Percentiles rank a stretch among this genome's conserved stretches.
Evolutionary conservation across 1,140 invertebrate genomes (phyloP).

Genomic region (Trichonephila clavipes): DNA sequence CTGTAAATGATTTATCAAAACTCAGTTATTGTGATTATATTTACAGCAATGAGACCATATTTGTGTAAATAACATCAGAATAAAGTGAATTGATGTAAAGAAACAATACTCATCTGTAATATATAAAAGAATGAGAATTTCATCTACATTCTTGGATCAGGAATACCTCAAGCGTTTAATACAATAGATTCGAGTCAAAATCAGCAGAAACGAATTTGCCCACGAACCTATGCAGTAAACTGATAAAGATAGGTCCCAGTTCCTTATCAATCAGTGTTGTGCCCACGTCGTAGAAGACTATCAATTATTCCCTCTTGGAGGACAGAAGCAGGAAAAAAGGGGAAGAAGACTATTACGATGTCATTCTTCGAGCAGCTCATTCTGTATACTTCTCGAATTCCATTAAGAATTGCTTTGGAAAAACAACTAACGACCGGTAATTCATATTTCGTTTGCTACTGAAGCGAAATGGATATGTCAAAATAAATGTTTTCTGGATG

Average conservation of each 20-base stretch:
- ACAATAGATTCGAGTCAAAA: constrained; percentile 15
- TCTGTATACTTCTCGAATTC: background rate
- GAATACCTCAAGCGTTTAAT: constrained; percentile 27
- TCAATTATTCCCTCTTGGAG: constrained; percentile 40
- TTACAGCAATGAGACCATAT: too few relatives aligned
- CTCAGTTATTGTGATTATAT: too few relatives aligned
- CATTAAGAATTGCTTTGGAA: background rate
- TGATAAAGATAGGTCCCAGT: constrained; percentile 1
- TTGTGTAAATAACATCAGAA: too few relatives aligned
- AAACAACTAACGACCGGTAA: background rate
- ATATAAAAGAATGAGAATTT: background rate
- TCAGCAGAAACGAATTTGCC: constrained; percentile 35
- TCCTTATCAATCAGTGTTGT: constrained; percentile 45
- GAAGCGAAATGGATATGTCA: constrained; percentile 1
- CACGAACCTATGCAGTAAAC: background rate
- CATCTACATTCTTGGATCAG: background rate
- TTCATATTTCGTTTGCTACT: background rate
- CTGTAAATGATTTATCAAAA: too few relatives aligned
- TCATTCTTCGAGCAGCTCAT: background rate
- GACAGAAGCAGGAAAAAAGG: constrained; percentile 20
- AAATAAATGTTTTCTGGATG: background rate
- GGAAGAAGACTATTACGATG: background rate
- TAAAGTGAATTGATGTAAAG: background rate
- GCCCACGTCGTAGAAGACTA: constrained; percentile 16
- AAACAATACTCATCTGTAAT: background rate